A percentile compares a stretch with the other conserved stretches of the same genome.
phyloP scores from a whole-genome alignment of 1,140 invertebrate genomes.

The Euglossa dilemma region DNA sequence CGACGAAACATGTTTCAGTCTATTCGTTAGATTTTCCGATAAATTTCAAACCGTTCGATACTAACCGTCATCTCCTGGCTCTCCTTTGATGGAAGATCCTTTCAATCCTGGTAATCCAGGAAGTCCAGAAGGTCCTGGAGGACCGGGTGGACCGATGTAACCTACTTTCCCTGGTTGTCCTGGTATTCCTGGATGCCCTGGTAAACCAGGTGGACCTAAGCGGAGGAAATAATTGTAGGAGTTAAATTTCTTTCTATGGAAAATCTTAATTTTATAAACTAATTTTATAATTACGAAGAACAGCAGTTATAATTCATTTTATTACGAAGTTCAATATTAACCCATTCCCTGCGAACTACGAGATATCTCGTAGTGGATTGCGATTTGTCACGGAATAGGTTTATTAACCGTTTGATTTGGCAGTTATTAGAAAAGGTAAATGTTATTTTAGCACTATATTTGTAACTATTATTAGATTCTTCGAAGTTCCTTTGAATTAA shows the following conservation, averaged over 20 bases:
- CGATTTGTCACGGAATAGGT: no score
- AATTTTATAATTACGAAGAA: no score
- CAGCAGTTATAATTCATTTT: no score
- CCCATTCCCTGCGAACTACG: no score
- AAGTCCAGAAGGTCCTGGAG: slow-evolving; percentile 79
- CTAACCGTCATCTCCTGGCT: slow-evolving; percentile 87
- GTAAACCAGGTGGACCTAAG: slow-evolving; percentile 81
- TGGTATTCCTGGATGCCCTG: slow-evolving; percentile 84
- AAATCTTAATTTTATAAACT: not conserved
- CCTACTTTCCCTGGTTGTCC: slow-evolving; percentile 83
- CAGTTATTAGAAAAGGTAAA: no score
- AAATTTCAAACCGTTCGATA: not conserved
- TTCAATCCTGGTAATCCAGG: slow-evolving; percentile 83
- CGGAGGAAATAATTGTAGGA: not conserved
- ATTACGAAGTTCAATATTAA: no score
- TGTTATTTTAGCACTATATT: no score
- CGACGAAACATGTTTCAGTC: slow-evolving; percentile 1
- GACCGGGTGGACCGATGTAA: slow-evolving; percentile 81
- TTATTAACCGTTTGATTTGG: no score
- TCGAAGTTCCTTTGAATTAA: no score
- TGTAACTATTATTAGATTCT: no score
- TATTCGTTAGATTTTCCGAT: not conserved
- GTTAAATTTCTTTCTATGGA: not conserved
- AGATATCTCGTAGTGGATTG: no score
- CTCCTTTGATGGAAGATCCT: slow-evolving; percentile 86